Evolutionary conservation across 2,888 invertebrate genomes (phyloP).

Genomic region (Fragum sueziense): DNA sequence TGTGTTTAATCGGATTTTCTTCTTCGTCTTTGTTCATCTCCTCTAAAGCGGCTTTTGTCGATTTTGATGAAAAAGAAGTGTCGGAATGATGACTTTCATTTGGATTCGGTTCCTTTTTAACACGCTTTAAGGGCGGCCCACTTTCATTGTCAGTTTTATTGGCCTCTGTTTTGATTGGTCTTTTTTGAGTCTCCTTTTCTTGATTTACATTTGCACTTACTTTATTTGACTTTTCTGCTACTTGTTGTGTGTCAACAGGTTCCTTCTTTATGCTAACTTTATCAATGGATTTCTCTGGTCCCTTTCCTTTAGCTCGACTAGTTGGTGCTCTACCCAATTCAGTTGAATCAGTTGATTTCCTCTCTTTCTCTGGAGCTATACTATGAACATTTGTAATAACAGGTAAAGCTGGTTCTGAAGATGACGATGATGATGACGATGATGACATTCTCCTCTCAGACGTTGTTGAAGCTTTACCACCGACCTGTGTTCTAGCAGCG

Average conservation of each 20-base stretch:
- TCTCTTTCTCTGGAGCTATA: background rate
- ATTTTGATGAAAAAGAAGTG: no score
- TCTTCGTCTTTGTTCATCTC: no score
- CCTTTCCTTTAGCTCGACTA: background rate
- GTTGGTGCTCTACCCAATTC: background rate
- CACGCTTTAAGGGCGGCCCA: background rate
- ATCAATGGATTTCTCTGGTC: background rate
- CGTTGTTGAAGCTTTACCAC: background rate
- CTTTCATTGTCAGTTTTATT: background rate
- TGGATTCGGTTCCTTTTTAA: slow-evolving; percentile 1
- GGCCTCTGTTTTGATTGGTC: background rate
- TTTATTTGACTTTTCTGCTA: background rate
- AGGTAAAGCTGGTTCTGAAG: background rate
- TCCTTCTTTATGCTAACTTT: slow-evolving; percentile 4
- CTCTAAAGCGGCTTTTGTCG: no score
- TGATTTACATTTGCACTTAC: background rate
- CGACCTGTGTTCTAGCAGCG: background rate
- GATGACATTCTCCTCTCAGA: background rate
- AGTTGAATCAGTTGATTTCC: background rate
- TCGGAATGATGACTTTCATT: background rate
- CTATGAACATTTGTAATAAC: slow-evolving; percentile 10
- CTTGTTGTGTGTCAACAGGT: background rate
- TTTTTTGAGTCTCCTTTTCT: background rate
- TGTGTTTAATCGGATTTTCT: background rate
- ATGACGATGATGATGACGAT: background rate